Conservation (phyloP, 2,888 invertebrate genomes). For the Minunthozetes semirufus region DNA sequence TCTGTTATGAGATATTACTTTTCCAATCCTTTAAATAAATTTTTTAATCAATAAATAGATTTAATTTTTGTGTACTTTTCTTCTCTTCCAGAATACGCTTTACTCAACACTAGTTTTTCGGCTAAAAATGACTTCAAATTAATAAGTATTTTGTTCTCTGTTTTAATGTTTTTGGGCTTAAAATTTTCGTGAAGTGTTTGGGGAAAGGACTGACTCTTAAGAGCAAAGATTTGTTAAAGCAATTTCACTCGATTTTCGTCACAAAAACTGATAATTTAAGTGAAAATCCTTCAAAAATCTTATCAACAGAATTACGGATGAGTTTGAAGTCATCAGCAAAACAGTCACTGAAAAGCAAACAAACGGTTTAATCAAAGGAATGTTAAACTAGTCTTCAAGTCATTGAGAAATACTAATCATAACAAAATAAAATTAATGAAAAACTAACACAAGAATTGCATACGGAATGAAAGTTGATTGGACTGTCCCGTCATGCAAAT, state of each 20-base stretch:
- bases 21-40: not conserved
- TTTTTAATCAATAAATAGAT: not conserved
- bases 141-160: constrained; percentile 13
- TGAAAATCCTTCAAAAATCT: not conserved
- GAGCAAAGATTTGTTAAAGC: not conserved
- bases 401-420: no score
- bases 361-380: not conserved
- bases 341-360: not conserved
- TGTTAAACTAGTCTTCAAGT: not conserved
- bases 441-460: no score
- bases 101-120: not conserved
- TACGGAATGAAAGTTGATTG: no score
- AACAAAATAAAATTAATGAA: no score
- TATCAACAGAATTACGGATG: no score
- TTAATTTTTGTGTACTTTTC: not conserved
- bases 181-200: constrained; percentile 4
- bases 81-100: not conserved
- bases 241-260: no score
- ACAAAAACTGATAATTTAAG: not conserved
- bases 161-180: not conserved
- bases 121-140: not conserved
- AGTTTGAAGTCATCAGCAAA: not conserved
- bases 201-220: no score
- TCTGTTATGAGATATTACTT: not conserved
- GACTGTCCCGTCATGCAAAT: no score